These are phyloP conservation scores for Oostethus manadensis DNA, from an alignment of 2,113 vertebrate species.

Conservation along the genomic window DNA sequence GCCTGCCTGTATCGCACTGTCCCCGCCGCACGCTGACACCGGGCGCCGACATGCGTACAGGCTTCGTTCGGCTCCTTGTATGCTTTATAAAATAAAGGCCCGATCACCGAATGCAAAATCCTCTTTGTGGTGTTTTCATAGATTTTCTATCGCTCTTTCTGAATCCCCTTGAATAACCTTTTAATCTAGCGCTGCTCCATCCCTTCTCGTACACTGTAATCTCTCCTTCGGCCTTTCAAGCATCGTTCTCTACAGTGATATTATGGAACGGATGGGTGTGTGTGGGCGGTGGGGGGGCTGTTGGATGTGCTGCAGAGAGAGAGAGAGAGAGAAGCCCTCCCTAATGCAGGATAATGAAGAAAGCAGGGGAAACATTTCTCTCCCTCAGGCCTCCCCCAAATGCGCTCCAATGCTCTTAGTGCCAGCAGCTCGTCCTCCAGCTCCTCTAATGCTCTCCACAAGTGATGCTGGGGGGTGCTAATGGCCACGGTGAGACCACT, in stretches of 20 bases:
- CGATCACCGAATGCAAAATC: neutral
- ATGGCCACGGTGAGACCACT: neutral
- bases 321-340: constrained; percentile 23
- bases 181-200: neutral
- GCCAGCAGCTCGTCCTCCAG: constrained; percentile 44
- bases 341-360: constrained; percentile 68
- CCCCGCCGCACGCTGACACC: too few relatives aligned
- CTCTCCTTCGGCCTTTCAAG: constrained; percentile 9
- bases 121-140: constrained; percentile 1
- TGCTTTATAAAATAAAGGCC: neutral
- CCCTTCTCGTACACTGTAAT: neutral
- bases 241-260: neutral
- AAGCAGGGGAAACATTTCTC: constrained; percentile 53
- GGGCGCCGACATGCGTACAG: too few relatives aligned
- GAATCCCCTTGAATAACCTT: constrained; percentile 5
- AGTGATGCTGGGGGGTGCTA: constrained; percentile 3
- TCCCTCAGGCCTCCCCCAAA: constrained; percentile 64
- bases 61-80: too few relatives aligned
- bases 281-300: constrained; percentile 13
- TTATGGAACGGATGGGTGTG: neutral
- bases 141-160: neutral
- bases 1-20: neutral
- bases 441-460: constrained; percentile 25
- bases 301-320: constrained; percentile 16
- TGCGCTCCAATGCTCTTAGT: constrained; percentile 64